phyloP scores from a whole-genome alignment of 2,888 invertebrate genomes.

The Tyria jacobaeae region DNA sequence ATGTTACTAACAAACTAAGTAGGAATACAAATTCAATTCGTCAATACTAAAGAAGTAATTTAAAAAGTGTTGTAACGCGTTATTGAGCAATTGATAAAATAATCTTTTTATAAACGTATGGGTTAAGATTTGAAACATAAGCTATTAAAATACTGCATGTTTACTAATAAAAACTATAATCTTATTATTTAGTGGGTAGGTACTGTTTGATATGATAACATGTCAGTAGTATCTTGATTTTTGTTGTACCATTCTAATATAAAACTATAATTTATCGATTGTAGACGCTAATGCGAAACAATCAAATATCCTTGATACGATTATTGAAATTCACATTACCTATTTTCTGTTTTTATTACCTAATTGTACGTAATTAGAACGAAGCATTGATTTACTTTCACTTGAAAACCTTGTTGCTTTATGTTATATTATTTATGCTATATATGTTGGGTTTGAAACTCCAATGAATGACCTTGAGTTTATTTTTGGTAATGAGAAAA shows the following conservation, averaged over 20 bases:
- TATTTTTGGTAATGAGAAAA: background rate
- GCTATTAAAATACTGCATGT: slow-evolving; percentile 2
- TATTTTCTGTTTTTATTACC: slow-evolving; percentile 64
- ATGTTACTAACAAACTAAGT: slow-evolving; percentile 7
- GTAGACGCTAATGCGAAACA: slow-evolving; percentile 40
- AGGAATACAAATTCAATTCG: slow-evolving; percentile 12
- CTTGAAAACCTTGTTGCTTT: background rate
- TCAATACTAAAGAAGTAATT: slow-evolving; percentile 15
- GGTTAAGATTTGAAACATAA: slow-evolving; percentile 8
- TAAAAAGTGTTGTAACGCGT: slow-evolving; percentile 13
- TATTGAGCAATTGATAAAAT: slow-evolving; percentile 13
- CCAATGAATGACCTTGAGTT: background rate
- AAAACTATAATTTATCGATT: slow-evolving; percentile 12
- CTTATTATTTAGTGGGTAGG: background rate
- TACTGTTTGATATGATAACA: background rate
- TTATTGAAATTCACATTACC: slow-evolving; percentile 59
- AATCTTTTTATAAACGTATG: slow-evolving; percentile 12
- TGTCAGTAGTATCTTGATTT: background rate
- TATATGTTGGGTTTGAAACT: background rate
- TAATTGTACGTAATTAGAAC: slow-evolving; percentile 49
- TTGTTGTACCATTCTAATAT: slow-evolving; percentile 2
- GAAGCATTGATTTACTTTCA: background rate
- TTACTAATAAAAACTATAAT: background rate
- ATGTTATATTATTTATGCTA: background rate
- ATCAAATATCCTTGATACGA: slow-evolving; percentile 61